These are phyloP conservation scores for Melanotaenia parkinsoni DNA, from an alignment of 2,797 vertebrate genomes.

Conservation along the genomic window DNA sequence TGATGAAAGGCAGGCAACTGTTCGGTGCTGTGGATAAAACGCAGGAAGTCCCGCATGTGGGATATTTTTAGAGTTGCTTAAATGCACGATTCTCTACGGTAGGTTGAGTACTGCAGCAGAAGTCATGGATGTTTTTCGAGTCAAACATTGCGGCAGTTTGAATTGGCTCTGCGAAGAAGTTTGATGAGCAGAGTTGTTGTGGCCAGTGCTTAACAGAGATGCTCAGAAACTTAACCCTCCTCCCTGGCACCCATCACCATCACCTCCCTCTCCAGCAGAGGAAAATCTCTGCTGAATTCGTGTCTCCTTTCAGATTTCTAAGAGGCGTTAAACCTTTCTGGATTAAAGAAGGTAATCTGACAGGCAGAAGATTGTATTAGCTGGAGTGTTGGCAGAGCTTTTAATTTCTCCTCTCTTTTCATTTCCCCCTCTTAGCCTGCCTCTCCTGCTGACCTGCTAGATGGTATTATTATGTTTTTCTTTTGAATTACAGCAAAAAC, in stretches of 20 bases:
- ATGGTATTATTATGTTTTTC: constrained; percentile 73
- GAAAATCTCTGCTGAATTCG: constrained; percentile 81
- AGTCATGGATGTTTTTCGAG: constrained; percentile 10
- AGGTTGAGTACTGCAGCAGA: not conserved
- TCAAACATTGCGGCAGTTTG: constrained; percentile 26
- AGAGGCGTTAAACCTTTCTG: constrained; percentile 84
- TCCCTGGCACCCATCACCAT: constrained; percentile 43
- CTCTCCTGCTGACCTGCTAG: constrained; percentile 75
- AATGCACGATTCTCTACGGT: not conserved
- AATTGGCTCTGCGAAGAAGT: constrained; percentile 44
- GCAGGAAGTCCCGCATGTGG: not conserved
- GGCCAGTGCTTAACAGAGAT: constrained; percentile 70
- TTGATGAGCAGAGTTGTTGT: constrained; percentile 66
- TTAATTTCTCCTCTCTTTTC: constrained; percentile 76
- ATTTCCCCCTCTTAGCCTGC: constrained; percentile 57
- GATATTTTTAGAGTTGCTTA: constrained; percentile 21
- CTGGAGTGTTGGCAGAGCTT: constrained; percentile 82
- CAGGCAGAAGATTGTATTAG: constrained; percentile 87
- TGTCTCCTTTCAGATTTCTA: constrained; percentile 83
- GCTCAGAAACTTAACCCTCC: constrained; percentile 72
- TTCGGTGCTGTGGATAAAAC: not conserved
- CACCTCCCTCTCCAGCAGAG: constrained; percentile 53
- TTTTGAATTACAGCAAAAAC: constrained; percentile 75
- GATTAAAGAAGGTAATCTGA: constrained; percentile 87
- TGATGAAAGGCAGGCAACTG: constrained; percentile 16